These are phyloP conservation scores for Drosophila tsacasi DNA, from an alignment of 1,140 invertebrate species.

Conservation along the genomic window DNA sequence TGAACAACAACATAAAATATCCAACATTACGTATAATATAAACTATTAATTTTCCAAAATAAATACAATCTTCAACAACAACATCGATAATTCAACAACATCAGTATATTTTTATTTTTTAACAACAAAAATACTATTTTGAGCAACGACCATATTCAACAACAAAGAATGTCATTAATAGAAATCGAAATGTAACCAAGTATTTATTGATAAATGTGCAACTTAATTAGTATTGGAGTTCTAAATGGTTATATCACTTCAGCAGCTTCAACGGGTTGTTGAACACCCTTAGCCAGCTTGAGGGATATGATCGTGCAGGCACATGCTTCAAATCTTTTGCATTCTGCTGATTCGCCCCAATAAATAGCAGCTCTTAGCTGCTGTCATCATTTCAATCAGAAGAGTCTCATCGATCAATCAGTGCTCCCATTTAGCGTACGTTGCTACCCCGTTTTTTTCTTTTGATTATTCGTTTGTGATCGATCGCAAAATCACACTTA, in stretches of 20 bases:
- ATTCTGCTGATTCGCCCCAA: conserved; percentile 24
- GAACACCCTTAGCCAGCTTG: neutral
- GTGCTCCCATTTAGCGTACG: conserved; percentile 57
- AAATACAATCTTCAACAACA: neutral
- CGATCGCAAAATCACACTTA: conserved; percentile 40
- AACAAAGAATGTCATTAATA: neutral
- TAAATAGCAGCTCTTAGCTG: conserved; percentile 19
- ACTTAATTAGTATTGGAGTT: neutral
- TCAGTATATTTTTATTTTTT: neutral
- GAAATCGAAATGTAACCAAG: neutral
- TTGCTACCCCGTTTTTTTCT: conserved; percentile 19
- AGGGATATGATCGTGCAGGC: neutral
- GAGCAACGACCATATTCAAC: neutral
- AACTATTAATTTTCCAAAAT: no score
- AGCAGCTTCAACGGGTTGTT: conserved; percentile 8
- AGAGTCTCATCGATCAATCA: conserved; percentile 69
- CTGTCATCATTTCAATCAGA: conserved; percentile 58
- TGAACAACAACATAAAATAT: neutral
- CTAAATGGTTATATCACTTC: neutral
- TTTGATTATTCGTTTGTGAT: conserved; percentile 47
- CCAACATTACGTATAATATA: no score
- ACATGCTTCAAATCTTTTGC: conserved; percentile 30
- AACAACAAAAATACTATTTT: neutral
- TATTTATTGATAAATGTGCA: neutral
- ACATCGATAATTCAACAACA: no score